Evolutionary conservation across 2,113 vertebrate species (phyloP).

Genomic region (Rynchops niger): DNA sequence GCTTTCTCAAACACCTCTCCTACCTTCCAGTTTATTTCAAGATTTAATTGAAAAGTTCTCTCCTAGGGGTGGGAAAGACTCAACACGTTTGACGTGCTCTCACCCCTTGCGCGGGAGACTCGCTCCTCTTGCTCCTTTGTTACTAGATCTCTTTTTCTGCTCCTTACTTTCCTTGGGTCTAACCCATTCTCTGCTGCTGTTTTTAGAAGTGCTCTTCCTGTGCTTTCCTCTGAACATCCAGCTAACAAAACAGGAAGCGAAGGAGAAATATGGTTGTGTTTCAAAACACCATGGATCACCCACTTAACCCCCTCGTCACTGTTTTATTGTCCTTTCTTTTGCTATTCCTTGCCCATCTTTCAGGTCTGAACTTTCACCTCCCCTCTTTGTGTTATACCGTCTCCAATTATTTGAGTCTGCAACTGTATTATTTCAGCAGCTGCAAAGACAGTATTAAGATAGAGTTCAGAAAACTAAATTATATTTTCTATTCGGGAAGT

Average conservation of each 20-base stretch:
- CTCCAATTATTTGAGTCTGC: background rate
- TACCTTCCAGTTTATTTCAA: background rate
- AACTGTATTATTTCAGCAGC: background rate
- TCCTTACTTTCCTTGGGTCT: background rate
- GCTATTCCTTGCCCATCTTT: background rate
- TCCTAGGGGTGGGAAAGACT: background rate
- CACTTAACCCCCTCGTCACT: background rate
- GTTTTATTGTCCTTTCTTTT: background rate
- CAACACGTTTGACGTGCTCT: background rate
- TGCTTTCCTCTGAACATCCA: background rate
- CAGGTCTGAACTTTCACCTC: background rate
- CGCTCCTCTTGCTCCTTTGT: background rate
- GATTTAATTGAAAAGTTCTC: slow-evolving; percentile 15
- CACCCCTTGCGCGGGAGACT: background rate
- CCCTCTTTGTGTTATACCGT: background rate
- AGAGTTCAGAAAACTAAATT: background rate
- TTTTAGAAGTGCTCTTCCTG: background rate
- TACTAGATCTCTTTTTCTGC: background rate
- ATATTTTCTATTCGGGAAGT: slow-evolving; percentile 8
- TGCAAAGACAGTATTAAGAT: background rate
- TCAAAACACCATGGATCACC: background rate
- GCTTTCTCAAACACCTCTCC: background rate
- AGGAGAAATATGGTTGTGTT: background rate
- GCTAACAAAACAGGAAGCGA: background rate
- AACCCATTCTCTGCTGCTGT: background rate